Evolutionary conservation across 1,140 invertebrate species (phyloP).

Genomic region (Drosophila sp.): DNA sequence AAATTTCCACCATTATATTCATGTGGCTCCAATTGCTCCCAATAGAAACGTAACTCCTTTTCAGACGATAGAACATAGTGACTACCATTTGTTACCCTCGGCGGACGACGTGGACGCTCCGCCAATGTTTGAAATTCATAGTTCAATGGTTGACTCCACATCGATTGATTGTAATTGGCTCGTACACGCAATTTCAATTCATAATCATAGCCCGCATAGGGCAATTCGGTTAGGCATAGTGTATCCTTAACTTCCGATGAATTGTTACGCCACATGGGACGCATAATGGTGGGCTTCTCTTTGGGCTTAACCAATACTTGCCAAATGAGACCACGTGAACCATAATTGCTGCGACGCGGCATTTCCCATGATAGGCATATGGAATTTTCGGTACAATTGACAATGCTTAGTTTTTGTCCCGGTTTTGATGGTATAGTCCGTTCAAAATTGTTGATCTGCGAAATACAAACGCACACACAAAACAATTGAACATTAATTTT

Average conservation of each 20-base stretch:
- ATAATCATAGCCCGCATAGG: constrained; percentile 63
- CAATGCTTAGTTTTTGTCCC: constrained; percentile 47
- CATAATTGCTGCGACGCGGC: constrained; percentile 62
- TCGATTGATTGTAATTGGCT: constrained; percentile 57
- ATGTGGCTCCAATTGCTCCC: constrained; percentile 61
- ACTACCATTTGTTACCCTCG: constrained; percentile 62
- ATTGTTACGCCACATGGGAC: constrained; percentile 56
- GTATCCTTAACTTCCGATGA: constrained; percentile 45
- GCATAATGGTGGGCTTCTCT: constrained; percentile 39
- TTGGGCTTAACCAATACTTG: constrained; percentile 50
- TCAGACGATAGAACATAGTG: constrained; percentile 68
- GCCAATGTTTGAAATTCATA: constrained; percentile 50
- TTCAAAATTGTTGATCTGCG: constrained; percentile 47
- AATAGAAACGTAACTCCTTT: constrained; percentile 53
- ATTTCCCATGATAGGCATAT: constrained; percentile 64
- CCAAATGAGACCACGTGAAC: constrained; percentile 52
- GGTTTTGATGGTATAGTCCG: constrained; percentile 52
- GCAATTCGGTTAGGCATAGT: constrained; percentile 60
- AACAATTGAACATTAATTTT: no score
- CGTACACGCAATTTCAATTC: constrained; percentile 61
- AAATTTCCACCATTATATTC: constrained; percentile 62
- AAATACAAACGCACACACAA: neutral
- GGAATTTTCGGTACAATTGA: constrained; percentile 49
- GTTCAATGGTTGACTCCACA: constrained; percentile 57
- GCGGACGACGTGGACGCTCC: constrained; percentile 56